Base-by-base conservation (phyloP, 1,140 invertebrate genomes). In the Euschistus heros region DNA sequence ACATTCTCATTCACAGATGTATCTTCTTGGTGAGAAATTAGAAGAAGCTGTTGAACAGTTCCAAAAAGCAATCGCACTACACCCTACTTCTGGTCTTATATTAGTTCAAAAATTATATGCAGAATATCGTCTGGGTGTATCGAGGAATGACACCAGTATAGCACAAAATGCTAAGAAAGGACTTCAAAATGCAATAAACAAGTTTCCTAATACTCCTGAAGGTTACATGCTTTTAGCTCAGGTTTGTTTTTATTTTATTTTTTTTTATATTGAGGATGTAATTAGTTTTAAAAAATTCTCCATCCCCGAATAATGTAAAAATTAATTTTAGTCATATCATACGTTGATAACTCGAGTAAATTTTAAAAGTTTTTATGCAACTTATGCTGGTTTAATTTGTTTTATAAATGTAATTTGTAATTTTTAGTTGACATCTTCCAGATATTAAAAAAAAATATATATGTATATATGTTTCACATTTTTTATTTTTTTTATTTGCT, bases 91-190 rank as follows among this genome's bases (percentile, higher is more conserved):
- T 74, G 84, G 87, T 13, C 86, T 93, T 70, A 87, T 90, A 18
- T 84, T 83, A 73, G 88, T 92, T 50, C 93, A 97, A 74, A 94
- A 92, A 73, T 87, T 86, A 71, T 94, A 91, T 74, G 83, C 87
- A 30, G 84, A 92, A 73, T 94, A 90, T 73, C 82, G 88, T 71
- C 80, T 84, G 73, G 83, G 83, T 4, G 72, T 79, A 30, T 66
- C 76, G 20, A 73, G 74, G 2, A 76, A 82, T 75, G 80, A 86
- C 74, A 42, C 60, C 10, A 50, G 47, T 26, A 55, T 62, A 14
- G 52, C 59, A 13, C 73, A 80, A 68, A 72, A 71, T 71, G 83
- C 84, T 0, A 79, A 90, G 69, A 76, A 80, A 66, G 80, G 83
- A 37, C 94, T 96, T 76, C 82, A 89, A 71, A 75, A 81, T 66